phyloP scores from a whole-genome alignment of 1,140 invertebrate species.

The Eciton burchellii region DNA sequence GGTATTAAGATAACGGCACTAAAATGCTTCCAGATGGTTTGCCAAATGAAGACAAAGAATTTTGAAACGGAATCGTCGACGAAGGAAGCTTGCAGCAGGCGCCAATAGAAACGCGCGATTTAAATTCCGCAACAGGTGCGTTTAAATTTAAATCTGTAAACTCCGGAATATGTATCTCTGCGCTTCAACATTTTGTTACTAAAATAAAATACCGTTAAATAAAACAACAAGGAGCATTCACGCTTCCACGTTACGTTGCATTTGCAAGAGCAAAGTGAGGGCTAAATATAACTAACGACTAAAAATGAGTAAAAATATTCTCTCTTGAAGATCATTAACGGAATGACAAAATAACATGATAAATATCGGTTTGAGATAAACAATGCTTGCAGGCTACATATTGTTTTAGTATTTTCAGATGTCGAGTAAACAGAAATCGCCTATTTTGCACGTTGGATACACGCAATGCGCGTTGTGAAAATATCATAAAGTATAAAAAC shows the following conservation, averaged over 20 bases:
- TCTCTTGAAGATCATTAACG: no score
- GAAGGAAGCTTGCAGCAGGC: background rate
- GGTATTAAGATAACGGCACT: background rate
- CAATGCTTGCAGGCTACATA: no score
- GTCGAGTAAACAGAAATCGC: no score
- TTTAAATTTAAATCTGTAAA: background rate
- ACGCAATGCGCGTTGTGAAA: no score
- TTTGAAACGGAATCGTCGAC: background rate
- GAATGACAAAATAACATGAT: background rate
- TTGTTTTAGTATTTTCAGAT: no score
- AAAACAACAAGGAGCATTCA: background rate
- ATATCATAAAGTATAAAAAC: no score
- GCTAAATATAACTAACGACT: no score
- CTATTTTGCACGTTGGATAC: no score
- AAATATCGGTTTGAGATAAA: background rate
- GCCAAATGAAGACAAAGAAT: background rate
- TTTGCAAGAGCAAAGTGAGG: no score
- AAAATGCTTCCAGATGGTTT: background rate
- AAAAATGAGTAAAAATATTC: no score
- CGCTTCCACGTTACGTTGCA: no score
- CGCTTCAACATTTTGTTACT: background rate
- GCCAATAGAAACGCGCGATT: slow-evolving; percentile 1
- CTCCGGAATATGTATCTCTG: background rate
- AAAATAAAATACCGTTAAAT: background rate
- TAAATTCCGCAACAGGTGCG: background rate